phyloP scores from a whole-genome alignment of 92 coral and sea anemone genomes.

The Epizoanthus illoricatus region DNA sequence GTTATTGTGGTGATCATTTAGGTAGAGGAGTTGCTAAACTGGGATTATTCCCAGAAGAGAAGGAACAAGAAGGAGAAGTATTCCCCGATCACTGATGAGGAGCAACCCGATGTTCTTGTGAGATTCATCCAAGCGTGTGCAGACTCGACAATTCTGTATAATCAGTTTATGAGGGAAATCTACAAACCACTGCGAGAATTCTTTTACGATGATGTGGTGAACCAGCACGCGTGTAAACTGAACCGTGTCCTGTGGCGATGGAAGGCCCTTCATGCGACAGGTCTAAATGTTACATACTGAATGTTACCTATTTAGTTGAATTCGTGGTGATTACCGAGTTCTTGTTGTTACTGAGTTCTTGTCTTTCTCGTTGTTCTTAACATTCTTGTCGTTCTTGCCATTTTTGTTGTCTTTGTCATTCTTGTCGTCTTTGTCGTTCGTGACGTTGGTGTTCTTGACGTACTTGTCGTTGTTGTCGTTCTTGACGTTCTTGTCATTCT shows the following conservation, averaged over 20 bases:
- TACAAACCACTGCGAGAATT: constrained; percentile 63
- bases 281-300: background rate
- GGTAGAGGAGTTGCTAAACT: constrained; percentile 73
- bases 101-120: constrained; percentile 64
- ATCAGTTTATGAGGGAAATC: constrained; percentile 56
- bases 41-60: constrained; percentile 62
- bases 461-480: too few species aligned
- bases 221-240: constrained; percentile 48
- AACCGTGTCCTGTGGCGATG: constrained; percentile 62
- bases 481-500: too few species aligned
- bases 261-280: constrained; percentile 69
- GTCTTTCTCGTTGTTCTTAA: too few species aligned
- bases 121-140: constrained; percentile 67
- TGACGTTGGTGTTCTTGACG: too few species aligned
- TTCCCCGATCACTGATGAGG: background rate
- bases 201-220: constrained; percentile 59
- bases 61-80: constrained; percentile 30
- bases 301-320: background rate
- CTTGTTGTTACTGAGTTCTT: too few species aligned
- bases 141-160: constrained; percentile 57
- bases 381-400: too few species aligned
- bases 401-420: too few species aligned
- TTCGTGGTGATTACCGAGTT: background rate
- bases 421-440: too few species aligned
- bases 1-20: background rate